Evolutionary conservation across 2,888 invertebrate species (phyloP).

Genomic region (Drosophila helvetica): DNA sequence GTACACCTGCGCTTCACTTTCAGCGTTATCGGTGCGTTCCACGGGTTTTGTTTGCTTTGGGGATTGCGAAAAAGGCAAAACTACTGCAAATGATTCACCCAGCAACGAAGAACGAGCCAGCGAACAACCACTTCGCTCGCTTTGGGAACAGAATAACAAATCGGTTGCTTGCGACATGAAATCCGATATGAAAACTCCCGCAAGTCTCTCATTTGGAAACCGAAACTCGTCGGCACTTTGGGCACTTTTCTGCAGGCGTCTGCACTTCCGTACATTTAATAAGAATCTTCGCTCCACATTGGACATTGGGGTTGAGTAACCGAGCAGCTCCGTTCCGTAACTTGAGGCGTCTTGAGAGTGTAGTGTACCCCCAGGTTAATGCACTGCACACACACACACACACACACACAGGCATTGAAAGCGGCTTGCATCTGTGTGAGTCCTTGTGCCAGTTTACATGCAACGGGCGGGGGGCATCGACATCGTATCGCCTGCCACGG

Average conservation of each 20-base stretch:
- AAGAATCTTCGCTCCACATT: constrained; percentile 39
- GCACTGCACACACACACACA: constrained; percentile 63
- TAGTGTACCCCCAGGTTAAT: constrained; percentile 62
- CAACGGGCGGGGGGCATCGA: constrained; percentile 33
- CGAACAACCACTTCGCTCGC: constrained; percentile 12
- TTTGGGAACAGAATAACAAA: constrained; percentile 14
- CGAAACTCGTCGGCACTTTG: constrained; percentile 39
- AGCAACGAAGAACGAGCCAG: constrained; percentile 22
- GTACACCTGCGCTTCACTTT: constrained; percentile 77
- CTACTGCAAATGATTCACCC: constrained; percentile 53
- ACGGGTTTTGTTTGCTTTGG: constrained; percentile 60
- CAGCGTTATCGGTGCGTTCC: constrained; percentile 76
- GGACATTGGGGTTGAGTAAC: constrained; percentile 31
- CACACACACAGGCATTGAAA: constrained; percentile 2
- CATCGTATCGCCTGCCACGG: constrained; percentile 14
- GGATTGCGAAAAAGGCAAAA: constrained; percentile 70
- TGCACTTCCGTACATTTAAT: constrained; percentile 64
- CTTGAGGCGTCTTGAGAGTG: constrained; percentile 56
- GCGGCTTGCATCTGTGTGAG: constrained; percentile 50
- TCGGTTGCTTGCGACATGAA: constrained; percentile 36
- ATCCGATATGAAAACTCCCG: constrained; percentile 67
- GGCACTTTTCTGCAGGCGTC: constrained; percentile 62
- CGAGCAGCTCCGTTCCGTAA: constrained; percentile 52
- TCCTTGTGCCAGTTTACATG: constrained; percentile 72
- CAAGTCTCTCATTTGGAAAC: constrained; percentile 38